These are phyloP conservation scores for Chamaedrilus cognettii DNA, from an alignment of 2,888 invertebrate species.

Conservation along the genomic window DNA sequence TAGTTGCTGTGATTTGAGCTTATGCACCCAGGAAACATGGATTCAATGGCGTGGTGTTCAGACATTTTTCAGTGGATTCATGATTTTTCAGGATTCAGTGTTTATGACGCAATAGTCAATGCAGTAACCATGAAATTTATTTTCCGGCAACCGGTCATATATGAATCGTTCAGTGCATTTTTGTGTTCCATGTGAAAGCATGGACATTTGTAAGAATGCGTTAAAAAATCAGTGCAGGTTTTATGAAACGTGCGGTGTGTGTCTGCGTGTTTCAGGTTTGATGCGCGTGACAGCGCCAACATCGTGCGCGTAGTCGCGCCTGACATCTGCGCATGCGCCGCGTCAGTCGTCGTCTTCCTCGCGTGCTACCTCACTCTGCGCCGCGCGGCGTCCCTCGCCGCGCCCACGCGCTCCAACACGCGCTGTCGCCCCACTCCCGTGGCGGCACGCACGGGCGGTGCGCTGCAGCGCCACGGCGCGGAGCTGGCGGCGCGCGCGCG, in stretches of 20 bases:
- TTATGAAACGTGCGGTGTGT: too few relatives aligned
- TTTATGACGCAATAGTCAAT: too few relatives aligned
- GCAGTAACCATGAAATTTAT: too few relatives aligned
- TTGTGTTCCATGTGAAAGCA: too few relatives aligned
- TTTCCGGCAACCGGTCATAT: too few relatives aligned
- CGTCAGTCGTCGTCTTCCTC: slow-evolving; percentile 45
- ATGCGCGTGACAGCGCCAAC: slow-evolving; percentile 37
- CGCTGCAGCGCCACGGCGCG: not conserved
- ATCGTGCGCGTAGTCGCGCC: slow-evolving; percentile 51
- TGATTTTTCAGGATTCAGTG: too few relatives aligned
- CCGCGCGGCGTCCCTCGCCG: slow-evolving; percentile 17
- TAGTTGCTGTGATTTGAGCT: too few relatives aligned
- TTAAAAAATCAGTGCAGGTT: not conserved
- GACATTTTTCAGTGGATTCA: too few relatives aligned
- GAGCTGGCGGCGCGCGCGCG: slow-evolving; percentile 5
- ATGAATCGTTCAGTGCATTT: too few relatives aligned
- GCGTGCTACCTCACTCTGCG: slow-evolving; percentile 40
- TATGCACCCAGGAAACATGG: too few relatives aligned
- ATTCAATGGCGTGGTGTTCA: too few relatives aligned
- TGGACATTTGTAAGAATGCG: not conserved
- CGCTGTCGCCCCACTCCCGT: not conserved
- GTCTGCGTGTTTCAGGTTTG: slow-evolving; percentile 28
- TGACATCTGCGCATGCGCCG: slow-evolving; percentile 48
- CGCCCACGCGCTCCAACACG: not conserved
- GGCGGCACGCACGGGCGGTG: slow-evolving; percentile 3